These are phyloP conservation scores for Bacillus rossius DNA, from an alignment of 1,140 invertebrate species.

Conservation along the genomic window DNA sequence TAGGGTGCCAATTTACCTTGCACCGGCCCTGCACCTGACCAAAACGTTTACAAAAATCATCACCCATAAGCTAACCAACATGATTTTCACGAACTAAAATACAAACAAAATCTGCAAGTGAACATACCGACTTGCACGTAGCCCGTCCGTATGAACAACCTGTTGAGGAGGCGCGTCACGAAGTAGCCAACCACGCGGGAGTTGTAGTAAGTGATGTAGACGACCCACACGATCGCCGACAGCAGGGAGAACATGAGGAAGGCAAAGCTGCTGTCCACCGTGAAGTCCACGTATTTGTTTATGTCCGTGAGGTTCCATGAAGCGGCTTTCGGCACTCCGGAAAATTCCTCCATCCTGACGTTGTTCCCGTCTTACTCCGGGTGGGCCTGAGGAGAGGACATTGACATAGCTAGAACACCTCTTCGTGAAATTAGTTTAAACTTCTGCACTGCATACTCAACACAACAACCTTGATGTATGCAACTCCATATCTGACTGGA, in stretches of 20 bases:
- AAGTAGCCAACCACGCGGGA: constrained; percentile 87
- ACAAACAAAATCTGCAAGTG: background rate
- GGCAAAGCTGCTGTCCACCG: constrained; percentile 78
- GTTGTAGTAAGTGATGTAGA: constrained; percentile 95
- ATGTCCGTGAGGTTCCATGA: constrained; percentile 15
- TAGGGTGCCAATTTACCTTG: too few relatives aligned
- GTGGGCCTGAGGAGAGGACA: too few relatives aligned
- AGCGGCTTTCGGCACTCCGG: background rate
- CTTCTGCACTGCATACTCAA: too few relatives aligned
- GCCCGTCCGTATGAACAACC: constrained; percentile 76
- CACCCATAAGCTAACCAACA: too few relatives aligned
- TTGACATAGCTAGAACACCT: too few relatives aligned
- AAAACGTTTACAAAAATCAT: too few relatives aligned
- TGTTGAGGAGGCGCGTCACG: constrained; percentile 83
- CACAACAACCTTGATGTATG: too few relatives aligned
- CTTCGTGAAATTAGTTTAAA: too few relatives aligned
- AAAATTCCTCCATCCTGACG: too few relatives aligned
- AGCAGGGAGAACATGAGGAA: constrained; percentile 75
- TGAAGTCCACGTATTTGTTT: constrained; percentile 51
- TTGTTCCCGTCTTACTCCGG: too few relatives aligned
- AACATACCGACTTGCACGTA: constrained; percentile 86
- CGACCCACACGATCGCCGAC: constrained; percentile 79
- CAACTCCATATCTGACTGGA: too few relatives aligned
- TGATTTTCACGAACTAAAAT: background rate
- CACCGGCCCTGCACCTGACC: too few relatives aligned